Evolutionary conservation across 2,888 invertebrate species (phyloP).

Genomic region (Ypsolopha scabrella): DNA sequence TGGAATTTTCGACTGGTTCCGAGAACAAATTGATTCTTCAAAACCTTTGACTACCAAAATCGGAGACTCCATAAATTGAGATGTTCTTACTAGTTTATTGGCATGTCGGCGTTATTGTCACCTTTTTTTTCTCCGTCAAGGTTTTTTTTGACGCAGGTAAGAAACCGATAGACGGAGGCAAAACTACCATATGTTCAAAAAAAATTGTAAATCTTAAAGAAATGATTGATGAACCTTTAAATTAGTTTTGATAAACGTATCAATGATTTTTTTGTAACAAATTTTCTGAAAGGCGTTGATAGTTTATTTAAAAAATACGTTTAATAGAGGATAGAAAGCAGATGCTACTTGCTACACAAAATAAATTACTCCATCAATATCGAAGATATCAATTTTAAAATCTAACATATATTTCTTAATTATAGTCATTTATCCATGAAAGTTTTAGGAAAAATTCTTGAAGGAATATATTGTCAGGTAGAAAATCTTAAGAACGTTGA

Average conservation of each 20-base stretch:
- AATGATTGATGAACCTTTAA: constrained; percentile 57
- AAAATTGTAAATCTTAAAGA: constrained; percentile 45
- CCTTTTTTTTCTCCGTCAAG: constrained; percentile 37
- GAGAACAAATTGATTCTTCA: constrained; percentile 27
- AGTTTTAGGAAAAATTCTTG: no score
- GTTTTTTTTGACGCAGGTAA: constrained; percentile 41
- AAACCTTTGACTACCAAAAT: constrained; percentile 11
- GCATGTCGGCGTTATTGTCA: constrained; percentile 49
- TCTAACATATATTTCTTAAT: no score
- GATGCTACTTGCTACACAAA: no score
- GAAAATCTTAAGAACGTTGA: no score
- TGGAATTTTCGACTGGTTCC: constrained; percentile 19
- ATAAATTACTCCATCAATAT: no score
- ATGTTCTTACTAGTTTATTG: constrained; percentile 50
- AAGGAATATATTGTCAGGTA: no score
- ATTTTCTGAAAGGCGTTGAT: no score
- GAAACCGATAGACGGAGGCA: constrained; percentile 14
- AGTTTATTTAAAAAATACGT: no score
- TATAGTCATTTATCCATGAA: no score
- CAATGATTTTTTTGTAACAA: constrained; percentile 20
- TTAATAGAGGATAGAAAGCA: no score
- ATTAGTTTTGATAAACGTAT: constrained; percentile 41
- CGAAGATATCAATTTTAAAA: no score
- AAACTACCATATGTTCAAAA: constrained; percentile 33
- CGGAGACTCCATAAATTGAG: constrained; percentile 53